These are phyloP conservation scores for Anolis apletophallus DNA, from an alignment of 2,797 vertebrate genomes.

Conservation along the genomic window DNA sequence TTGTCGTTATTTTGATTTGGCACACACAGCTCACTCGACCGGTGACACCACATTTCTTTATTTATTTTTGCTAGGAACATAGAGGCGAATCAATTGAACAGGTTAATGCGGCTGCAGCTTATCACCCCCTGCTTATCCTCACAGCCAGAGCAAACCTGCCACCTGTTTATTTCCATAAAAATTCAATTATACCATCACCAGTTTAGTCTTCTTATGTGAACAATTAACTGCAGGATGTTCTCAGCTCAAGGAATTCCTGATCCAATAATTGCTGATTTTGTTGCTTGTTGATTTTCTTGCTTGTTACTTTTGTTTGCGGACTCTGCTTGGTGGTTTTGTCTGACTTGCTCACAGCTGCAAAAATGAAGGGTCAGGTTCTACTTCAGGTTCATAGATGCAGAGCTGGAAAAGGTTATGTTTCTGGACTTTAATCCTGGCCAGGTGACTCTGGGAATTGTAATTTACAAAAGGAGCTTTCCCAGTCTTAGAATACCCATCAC, in stretches of 20 bases:
- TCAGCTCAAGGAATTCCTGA: slow-evolving; percentile 45
- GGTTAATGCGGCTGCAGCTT: slow-evolving; percentile 78
- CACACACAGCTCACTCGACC: slow-evolving; percentile 74
- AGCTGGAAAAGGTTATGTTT: no score
- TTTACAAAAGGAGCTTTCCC: no score
- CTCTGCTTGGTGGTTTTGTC: slow-evolving; percentile 8
- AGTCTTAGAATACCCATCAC: not conserved
- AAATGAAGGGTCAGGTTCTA: slow-evolving; percentile 9
- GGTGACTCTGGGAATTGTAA: no score
- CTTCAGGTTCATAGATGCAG: not conserved
- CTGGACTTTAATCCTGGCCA: no score
- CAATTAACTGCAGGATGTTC: slow-evolving; percentile 76
- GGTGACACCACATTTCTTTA: slow-evolving; percentile 55
- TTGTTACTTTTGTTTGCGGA: slow-evolving; percentile 33
- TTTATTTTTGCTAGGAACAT: slow-evolving; percentile 40
- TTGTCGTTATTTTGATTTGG: slow-evolving; percentile 80
- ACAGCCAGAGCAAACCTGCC: slow-evolving; percentile 80
- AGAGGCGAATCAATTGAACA: slow-evolving; percentile 79
- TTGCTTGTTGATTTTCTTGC: not conserved
- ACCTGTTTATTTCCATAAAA: slow-evolving; percentile 87
- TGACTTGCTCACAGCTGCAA: not conserved
- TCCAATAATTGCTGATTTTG: slow-evolving; percentile 39
- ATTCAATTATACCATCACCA: slow-evolving; percentile 80
- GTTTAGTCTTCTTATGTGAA: slow-evolving; percentile 77
- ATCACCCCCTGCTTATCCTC: slow-evolving; percentile 71